Base-by-base conservation (phyloP, 2,113 vertebrate genomes). In the Ophiodon elongatus region DNA sequence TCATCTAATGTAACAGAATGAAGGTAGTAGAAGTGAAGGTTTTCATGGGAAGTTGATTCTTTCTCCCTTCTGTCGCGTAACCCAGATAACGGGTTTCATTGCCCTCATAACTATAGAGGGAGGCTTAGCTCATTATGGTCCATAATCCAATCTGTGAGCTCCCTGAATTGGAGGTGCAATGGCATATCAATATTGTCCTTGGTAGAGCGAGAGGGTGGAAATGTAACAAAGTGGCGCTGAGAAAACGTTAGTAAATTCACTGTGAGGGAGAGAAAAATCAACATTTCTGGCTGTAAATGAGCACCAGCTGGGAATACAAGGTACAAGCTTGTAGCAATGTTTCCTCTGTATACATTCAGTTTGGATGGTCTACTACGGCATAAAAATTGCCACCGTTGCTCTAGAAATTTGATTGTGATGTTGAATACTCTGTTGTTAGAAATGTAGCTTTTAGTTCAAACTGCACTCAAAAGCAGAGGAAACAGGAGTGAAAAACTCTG, bases 121-220 rank as follows among this genome's bases (percentile, higher is more conserved):
- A 89, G 80, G 78, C 76, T 88, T 73, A 87, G 90, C 78, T 92
- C 88, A 89, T 91, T 93, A 89, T 71, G 45, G 79, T 25, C 73
- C 60, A 74, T 92, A 92, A 93, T 92, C 88, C 89, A 89, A 82
- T 92, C 85, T 89, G 75, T 75, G 81, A 82, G 83, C 85, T 85
- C 80, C 75, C 71, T 64, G 73, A 88, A 66, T 82, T 88, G 78
- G 76, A 74, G 56, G 77, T 27, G 52, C 81, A 86, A 76, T 66
- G 85, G 90, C 79, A 88, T 86, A 92, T 90, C 89, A 89, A 83
- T 82, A 88, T 83, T 86, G 88, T 91, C 91, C 90, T 91, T 93
- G 89, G 83, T 77, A 52, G 59, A 66, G 69, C 74, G 72, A 71
- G 75, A 74, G 71, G 63, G 79, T 78, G 85, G 74, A 85, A 84